Evolutionary conservation across 2,888 invertebrate species (phyloP).

Genomic region (Cordilura impudica): DNA sequence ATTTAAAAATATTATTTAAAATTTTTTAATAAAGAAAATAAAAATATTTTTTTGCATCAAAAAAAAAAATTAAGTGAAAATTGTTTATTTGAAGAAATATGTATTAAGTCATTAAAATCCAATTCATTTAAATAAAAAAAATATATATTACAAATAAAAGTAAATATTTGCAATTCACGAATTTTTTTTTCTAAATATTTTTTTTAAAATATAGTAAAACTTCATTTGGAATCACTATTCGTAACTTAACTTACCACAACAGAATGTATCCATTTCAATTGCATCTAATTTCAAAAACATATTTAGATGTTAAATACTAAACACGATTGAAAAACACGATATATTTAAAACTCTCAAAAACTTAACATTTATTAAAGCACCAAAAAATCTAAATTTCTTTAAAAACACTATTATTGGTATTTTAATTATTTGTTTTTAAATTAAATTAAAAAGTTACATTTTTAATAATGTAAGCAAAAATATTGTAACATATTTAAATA

Average conservation of each 20-base stretch:
- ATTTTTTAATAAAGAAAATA: too few relatives aligned
- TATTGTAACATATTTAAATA: neutral
- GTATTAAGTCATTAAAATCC: too few relatives aligned
- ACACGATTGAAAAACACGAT: neutral
- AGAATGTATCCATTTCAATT: slow-evolving; percentile 76
- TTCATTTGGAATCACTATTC: too few relatives aligned
- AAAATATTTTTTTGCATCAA: too few relatives aligned
- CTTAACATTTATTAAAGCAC: neutral
- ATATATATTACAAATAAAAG: too few relatives aligned
- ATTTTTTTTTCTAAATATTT: neutral
- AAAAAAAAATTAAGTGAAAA: too few relatives aligned
- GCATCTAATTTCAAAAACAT: slow-evolving; percentile 70
- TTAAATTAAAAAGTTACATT: slow-evolving; percentile 3
- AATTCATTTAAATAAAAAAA: too few relatives aligned
- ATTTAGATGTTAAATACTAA: slow-evolving; percentile 51
- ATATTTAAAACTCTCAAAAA: neutral
- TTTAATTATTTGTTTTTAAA: neutral
- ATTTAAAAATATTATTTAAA: too few relatives aligned
- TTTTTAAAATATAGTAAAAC: neutral
- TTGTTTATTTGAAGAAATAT: too few relatives aligned
- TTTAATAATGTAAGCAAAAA: neutral
- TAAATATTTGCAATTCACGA: too few relatives aligned
- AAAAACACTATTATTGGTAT: slow-evolving; percentile 15
- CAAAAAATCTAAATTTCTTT: slow-evolving; percentile 15
- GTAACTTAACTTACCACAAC: slow-evolving; percentile 73